phyloP scores from a whole-genome alignment of 2,113 vertebrate species.

The Cariama cristata region DNA sequence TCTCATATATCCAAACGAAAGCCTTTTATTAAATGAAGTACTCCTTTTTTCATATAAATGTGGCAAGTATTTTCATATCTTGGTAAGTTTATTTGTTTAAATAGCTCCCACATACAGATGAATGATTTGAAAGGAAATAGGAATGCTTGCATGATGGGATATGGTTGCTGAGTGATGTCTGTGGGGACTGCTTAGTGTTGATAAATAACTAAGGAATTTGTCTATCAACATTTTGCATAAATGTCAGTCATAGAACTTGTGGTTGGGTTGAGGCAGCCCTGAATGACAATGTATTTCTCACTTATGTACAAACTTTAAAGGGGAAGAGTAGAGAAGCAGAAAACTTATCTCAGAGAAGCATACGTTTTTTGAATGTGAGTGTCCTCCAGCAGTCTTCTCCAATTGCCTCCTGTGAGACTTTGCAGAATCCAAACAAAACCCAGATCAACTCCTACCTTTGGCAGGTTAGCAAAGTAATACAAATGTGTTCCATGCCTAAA shows the following conservation, averaged over 20 bases:
- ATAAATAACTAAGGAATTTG: conserved; percentile 67
- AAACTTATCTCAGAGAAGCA: conserved; percentile 12
- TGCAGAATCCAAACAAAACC: conserved; percentile 22
- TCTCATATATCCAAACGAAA: not conserved
- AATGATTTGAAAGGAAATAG: conserved; percentile 42
- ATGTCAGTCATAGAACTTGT: conserved; percentile 12
- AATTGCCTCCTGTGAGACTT: not conserved
- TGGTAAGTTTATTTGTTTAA: conserved; percentile 51
- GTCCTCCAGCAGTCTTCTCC: conserved; percentile 9
- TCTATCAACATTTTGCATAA: conserved; percentile 54
- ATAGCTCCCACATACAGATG: conserved; percentile 9
- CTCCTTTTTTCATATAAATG: not conserved
- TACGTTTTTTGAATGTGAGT: not conserved
- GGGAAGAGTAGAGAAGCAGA: not conserved
- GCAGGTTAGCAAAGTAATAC: conserved; percentile 4
- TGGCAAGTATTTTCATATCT: not conserved
- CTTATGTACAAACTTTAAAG: not conserved
- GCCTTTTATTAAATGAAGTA: not conserved
- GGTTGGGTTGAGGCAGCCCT: not conserved
- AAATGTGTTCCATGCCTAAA: conserved; percentile 1
- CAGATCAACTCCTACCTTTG: not conserved
- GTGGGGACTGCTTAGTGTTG: conserved; percentile 22
- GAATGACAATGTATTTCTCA: conserved; percentile 37
- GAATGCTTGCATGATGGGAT: conserved; percentile 18
- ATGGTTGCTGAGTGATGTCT: conserved; percentile 45